These are phyloP conservation scores for Pocillopora grandis DNA, from an alignment of 92 coral and sea anemone species.

Conservation along the genomic window DNA sequence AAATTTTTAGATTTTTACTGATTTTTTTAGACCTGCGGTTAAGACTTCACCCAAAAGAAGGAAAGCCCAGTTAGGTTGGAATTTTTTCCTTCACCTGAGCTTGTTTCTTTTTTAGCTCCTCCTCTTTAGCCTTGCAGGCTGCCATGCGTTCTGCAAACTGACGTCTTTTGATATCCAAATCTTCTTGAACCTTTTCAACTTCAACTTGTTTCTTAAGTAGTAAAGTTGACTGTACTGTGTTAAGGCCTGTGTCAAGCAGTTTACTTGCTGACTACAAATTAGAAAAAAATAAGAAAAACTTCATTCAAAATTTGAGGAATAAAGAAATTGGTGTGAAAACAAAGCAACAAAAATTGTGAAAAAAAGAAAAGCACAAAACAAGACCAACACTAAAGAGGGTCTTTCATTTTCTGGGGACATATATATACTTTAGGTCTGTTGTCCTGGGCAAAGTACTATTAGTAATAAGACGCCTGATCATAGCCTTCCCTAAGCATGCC, in stretches of 20 bases:
- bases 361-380: too few relatives aligned
- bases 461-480: too few relatives aligned
- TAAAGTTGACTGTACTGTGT: constrained; percentile 90
- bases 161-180: constrained; percentile 77
- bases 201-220: constrained; percentile 87
- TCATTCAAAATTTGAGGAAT: too few relatives aligned
- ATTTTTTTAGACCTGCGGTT: too few relatives aligned
- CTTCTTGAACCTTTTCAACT: constrained; percentile 85
- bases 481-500: too few relatives aligned
- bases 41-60: neutral
- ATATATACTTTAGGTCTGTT: too few relatives aligned
- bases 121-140: constrained; percentile 79
- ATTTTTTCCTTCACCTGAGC: constrained; percentile 56
- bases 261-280: constrained; percentile 64
- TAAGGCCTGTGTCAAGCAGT: constrained; percentile 83
- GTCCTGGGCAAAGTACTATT: too few relatives aligned
- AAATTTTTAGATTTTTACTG: too few relatives aligned
- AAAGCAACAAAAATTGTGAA: too few relatives aligned
- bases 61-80: neutral
- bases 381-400: too few relatives aligned
- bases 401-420: too few relatives aligned
- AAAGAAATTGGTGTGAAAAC: too few relatives aligned
- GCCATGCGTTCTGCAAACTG: constrained; percentile 89
- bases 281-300: neutral
- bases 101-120: constrained; percentile 86